phyloP scores from a whole-genome alignment of 2,888 invertebrate species.

The Epistrophe grossulariae region DNA sequence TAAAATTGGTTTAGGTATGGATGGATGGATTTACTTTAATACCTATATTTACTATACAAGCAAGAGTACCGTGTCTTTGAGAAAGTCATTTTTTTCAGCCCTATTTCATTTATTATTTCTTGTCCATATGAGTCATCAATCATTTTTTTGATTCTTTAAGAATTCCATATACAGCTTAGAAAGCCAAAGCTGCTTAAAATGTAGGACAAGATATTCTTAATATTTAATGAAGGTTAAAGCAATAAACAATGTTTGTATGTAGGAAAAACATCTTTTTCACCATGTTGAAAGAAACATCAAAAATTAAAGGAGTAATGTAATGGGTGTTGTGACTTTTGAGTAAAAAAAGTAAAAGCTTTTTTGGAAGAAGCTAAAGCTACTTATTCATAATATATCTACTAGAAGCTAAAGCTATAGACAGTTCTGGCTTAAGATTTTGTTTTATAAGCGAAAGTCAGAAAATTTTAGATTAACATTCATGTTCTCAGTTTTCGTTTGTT shows the following conservation, averaged over 20 bases:
- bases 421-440: too few relatives aligned
- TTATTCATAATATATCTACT: too few relatives aligned
- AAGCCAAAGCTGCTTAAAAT: neutral
- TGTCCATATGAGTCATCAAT: neutral
- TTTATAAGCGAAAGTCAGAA: too few relatives aligned
- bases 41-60: too few relatives aligned
- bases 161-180: neutral
- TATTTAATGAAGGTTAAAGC: neutral
- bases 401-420: too few relatives aligned
- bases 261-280: neutral
- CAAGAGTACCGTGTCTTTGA: neutral
- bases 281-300: neutral
- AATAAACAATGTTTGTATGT: neutral
- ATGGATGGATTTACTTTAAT: neutral
- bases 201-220: neutral
- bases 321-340: too few relatives aligned
- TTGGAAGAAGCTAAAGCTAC: too few relatives aligned
- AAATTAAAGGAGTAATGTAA: too few relatives aligned
- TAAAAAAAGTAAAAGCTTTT: too few relatives aligned
- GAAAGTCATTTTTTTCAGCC: neutral
- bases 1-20: neutral
- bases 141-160: neutral
- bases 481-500: too few relatives aligned
- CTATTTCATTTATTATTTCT: neutral
- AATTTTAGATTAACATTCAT: too few relatives aligned